Conservation (phyloP, 2,797 vertebrate species). For the Myotis daubentonii region DNA sequence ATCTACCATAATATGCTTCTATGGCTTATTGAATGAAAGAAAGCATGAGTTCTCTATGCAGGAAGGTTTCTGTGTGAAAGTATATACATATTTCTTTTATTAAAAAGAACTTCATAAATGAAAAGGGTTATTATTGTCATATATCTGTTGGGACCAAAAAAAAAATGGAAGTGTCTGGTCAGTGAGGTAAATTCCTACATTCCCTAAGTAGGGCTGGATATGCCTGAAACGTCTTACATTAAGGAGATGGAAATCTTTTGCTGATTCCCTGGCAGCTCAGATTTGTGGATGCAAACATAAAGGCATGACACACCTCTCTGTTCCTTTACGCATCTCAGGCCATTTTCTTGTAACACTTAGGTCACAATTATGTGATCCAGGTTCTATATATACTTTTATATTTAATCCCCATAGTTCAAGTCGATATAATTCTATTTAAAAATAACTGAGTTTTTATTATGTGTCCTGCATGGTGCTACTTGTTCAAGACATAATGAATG, state of each 20-base stretch:
- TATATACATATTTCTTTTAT: not conserved
- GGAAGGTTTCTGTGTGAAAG: not conserved
- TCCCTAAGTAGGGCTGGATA: not conserved
- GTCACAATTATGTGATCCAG: not conserved
- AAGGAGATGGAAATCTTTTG: not conserved
- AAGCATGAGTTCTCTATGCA: not conserved
- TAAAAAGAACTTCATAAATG: conserved; percentile 7
- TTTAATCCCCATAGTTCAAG: not conserved
- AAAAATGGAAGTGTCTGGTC: not conserved
- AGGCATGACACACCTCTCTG: not conserved
- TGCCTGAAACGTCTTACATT: not conserved
- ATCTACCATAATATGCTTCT: not conserved
- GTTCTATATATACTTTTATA: not conserved
- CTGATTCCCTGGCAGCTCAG: not conserved
- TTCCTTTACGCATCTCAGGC: not conserved
- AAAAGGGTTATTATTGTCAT: not conserved
- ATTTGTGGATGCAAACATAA: not conserved
- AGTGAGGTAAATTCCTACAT: not conserved
- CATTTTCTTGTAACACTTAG: not conserved
- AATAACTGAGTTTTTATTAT: not conserved
- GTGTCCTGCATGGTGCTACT: not conserved
- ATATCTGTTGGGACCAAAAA: not conserved
- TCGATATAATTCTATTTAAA: not conserved
- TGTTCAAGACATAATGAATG: not conserved
- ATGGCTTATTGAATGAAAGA: not conserved